These are phyloP conservation scores for Heliopora coerulea DNA, from an alignment of 92 coral and sea anemone genomes.

Conservation along the genomic window DNA sequence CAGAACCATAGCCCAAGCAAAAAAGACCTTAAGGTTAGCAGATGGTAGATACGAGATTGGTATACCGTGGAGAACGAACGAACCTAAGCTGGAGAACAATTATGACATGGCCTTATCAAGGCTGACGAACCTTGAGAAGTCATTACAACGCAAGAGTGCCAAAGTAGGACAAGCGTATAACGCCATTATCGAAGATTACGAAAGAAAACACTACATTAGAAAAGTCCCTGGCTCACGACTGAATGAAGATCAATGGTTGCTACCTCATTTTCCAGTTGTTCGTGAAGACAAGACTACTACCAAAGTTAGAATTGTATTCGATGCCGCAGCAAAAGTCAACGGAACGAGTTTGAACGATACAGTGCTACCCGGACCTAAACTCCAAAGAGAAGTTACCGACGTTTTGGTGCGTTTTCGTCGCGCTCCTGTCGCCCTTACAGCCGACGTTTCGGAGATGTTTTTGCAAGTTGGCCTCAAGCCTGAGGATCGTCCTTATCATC, in stretches of 20 bases:
- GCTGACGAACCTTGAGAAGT: neutral
- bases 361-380: conserved; percentile 48
- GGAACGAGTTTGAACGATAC: conserved; percentile 48
- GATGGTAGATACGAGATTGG: conserved; percentile 40
- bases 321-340: conserved; percentile 9
- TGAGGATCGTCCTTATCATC: conserved; percentile 46
- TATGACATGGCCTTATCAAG: conserved; percentile 37
- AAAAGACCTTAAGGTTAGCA: conserved; percentile 16
- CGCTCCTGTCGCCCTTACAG: conserved; percentile 49
- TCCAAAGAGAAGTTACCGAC: conserved; percentile 48
- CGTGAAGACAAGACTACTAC: conserved; percentile 3
- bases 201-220: conserved; percentile 38
- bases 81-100: conserved; percentile 44
- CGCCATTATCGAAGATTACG: conserved; percentile 35
- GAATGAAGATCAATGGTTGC: neutral
- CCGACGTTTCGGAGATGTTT: conserved; percentile 56
- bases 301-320: conserved; percentile 18
- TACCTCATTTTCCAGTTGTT: conserved; percentile 33
- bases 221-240: conserved; percentile 2
- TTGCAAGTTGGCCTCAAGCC: conserved; percentile 46
- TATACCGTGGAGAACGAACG: conserved; percentile 44
- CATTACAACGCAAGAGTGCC: conserved; percentile 5
- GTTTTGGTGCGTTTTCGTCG: conserved; percentile 42
- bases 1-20: conserved; percentile 9
- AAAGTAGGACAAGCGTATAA: conserved; percentile 36